A percentile compares a stretch with the other conserved stretches of the same genome.
Evolutionary conservation across 2,113 vertebrate genomes (phyloP).

Genomic region (Charina bottae): DNA sequence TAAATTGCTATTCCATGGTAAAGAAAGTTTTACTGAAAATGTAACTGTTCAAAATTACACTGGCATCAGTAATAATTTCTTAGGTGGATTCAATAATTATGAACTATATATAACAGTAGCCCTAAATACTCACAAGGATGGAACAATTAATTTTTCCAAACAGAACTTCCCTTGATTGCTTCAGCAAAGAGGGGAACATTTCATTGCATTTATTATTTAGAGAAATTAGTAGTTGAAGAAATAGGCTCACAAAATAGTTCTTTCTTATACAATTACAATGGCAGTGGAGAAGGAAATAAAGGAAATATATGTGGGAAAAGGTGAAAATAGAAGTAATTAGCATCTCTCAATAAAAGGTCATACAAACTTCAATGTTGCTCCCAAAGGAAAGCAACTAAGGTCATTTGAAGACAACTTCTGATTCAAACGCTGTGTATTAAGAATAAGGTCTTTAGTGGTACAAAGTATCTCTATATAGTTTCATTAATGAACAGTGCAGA

Average conservation of each 20-base stretch:
- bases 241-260: not conserved
- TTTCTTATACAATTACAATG: not conserved
- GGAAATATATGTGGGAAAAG: slow-evolving; percentile 5
- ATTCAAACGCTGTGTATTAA: not conserved
- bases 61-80: slow-evolving; percentile 59
- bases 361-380: not conserved
- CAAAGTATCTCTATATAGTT: too few relatives aligned
- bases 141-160: slow-evolving; percentile 60
- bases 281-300: accelerated
- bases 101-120: slow-evolving; percentile 43
- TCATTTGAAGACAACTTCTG: not conserved
- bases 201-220: slow-evolving; percentile 35
- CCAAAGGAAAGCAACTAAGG: not conserved
- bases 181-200: slow-evolving; percentile 21
- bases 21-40: slow-evolving; percentile 56
- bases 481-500: too few relatives aligned
- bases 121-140: slow-evolving; percentile 48
- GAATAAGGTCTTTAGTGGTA: too few relatives aligned
- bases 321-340: not conserved
- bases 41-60: slow-evolving; percentile 54
- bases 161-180: slow-evolving; percentile 30
- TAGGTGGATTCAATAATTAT: slow-evolving; percentile 58
- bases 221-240: slow-evolving; percentile 12
- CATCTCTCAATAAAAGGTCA: not conserved
- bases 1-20: slow-evolving; percentile 54